Percentiles rank a stretch among this genome's conserved stretches.
Evolutionary conservation across 1,140 invertebrate genomes (phyloP).

Genomic region (Prorops nasuta): DNA sequence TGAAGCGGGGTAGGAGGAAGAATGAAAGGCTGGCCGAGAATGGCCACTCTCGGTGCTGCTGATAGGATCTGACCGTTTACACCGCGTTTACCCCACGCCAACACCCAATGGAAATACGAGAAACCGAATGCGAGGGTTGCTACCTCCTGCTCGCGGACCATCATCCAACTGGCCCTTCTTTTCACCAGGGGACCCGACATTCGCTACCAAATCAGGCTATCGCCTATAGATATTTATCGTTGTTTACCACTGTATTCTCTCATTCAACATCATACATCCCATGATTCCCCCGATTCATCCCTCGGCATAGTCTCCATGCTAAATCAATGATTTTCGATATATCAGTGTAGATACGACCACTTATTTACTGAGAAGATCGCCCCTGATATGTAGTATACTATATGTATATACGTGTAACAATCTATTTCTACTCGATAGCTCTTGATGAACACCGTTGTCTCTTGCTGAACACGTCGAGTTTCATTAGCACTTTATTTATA

Average conservation of each 20-base stretch:
- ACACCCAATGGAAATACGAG: constrained; percentile 36
- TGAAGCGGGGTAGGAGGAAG: constrained; percentile 12
- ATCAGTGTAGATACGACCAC: too few species aligned
- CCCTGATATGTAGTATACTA: too few species aligned
- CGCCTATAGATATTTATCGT: constrained; percentile 7
- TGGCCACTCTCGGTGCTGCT: constrained; percentile 30
- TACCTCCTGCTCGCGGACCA: constrained; percentile 11
- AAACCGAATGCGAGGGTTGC: constrained; percentile 16
- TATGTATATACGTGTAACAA: too few species aligned
- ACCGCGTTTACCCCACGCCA: constrained; percentile 6
- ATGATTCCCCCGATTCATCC: too few species aligned
- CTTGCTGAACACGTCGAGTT: too few species aligned
- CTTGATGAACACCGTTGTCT: too few species aligned
- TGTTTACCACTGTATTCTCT: constrained; percentile 4
- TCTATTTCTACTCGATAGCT: too few species aligned
- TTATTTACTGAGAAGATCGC: constrained; percentile 19
- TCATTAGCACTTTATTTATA: too few species aligned
- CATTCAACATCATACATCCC: too few species aligned
- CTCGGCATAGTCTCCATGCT: too few species aligned
- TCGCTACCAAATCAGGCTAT: constrained; percentile 6
- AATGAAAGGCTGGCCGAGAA: constrained; percentile 18
- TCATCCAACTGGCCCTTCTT: constrained; percentile 2
- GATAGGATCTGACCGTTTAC: constrained; percentile 48
- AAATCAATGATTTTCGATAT: too few species aligned
- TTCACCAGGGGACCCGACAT: background rate